phyloP scores from a whole-genome alignment of 2,797 vertebrate genomes.

The Lithobates sylvaticus region DNA sequence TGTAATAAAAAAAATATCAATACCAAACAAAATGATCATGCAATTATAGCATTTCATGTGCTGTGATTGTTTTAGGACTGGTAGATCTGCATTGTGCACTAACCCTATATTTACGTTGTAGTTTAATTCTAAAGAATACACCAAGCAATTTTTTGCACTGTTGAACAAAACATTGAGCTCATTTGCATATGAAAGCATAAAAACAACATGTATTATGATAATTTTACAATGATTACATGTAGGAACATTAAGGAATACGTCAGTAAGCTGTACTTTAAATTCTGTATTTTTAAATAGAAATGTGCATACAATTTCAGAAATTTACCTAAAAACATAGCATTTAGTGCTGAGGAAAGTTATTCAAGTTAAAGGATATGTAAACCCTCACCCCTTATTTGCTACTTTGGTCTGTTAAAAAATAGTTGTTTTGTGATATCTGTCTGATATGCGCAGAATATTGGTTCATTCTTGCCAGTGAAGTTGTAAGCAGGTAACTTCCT shows the following conservation, averaged over 20 bases:
- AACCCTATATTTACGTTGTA: not conserved
- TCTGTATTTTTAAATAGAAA: not conserved
- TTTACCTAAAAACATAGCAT: not conserved
- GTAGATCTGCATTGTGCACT: constrained; percentile 6
- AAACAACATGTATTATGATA: not conserved
- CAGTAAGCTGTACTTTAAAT: not conserved
- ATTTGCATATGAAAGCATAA: constrained; percentile 10
- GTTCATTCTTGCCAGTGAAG: too few species aligned
- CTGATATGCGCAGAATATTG: too few species aligned
- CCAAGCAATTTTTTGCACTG: constrained; percentile 4
- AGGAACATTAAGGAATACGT: not conserved
- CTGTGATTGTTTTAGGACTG: constrained; percentile 36
- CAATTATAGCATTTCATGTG: constrained; percentile 50
- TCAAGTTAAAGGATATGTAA: too few species aligned
- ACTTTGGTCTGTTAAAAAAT: too few species aligned
- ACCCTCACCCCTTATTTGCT: too few species aligned
- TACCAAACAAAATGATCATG: constrained; percentile 35
- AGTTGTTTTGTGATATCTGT: too few species aligned
- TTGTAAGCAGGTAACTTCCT: too few species aligned
- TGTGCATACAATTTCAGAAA: not conserved
- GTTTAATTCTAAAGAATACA: constrained; percentile 1
- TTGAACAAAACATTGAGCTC: not conserved
- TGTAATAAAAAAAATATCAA: constrained; percentile 53
- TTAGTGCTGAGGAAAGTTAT: not conserved
- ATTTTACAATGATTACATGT: not conserved